Conservation (phyloP, 2,113 vertebrate genomes). For the Oxyruncus cristatus region DNA sequence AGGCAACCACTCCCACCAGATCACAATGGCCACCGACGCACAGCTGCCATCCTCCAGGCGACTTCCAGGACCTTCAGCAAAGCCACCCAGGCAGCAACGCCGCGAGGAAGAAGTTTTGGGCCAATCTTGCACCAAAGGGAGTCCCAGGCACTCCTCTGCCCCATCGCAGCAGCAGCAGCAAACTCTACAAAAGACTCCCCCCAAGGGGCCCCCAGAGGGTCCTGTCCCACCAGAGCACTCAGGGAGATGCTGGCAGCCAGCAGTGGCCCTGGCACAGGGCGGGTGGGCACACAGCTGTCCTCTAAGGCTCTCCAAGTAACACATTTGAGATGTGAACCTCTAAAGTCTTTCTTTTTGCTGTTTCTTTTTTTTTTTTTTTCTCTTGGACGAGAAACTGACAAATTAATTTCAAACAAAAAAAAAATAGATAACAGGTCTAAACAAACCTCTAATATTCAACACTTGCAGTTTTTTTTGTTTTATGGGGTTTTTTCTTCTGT, state of each 20-base stretch:
- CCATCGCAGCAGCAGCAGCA: neutral
- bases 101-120: neutral
- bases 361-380: neutral
- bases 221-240: neutral
- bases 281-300: conserved; percentile 59
- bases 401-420: conserved; percentile 61
- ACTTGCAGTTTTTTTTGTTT: conserved; percentile 68
- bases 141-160: neutral
- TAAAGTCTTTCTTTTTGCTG: conserved; percentile 51
- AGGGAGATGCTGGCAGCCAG: neutral
- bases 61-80: neutral
- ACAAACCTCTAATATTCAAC: conserved; percentile 77
- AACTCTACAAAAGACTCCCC: neutral
- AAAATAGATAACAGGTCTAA: conserved; percentile 71
- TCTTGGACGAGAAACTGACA: conserved; percentile 61
- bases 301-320: conserved; percentile 72
- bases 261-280: neutral
- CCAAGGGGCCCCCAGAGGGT: neutral
- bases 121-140: neutral
- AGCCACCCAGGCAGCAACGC: fast-evolving
- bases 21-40: fast-evolving
- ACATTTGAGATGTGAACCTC: conserved; percentile 59
- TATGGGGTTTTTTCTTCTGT: conserved; percentile 28
- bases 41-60: fast-evolving
- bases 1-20: neutral